Percentiles rank a stretch among this genome's conserved stretches.
phyloP scores from a whole-genome alignment of 92 coral and sea anemone genomes.

The Actinostola sp. region DNA sequence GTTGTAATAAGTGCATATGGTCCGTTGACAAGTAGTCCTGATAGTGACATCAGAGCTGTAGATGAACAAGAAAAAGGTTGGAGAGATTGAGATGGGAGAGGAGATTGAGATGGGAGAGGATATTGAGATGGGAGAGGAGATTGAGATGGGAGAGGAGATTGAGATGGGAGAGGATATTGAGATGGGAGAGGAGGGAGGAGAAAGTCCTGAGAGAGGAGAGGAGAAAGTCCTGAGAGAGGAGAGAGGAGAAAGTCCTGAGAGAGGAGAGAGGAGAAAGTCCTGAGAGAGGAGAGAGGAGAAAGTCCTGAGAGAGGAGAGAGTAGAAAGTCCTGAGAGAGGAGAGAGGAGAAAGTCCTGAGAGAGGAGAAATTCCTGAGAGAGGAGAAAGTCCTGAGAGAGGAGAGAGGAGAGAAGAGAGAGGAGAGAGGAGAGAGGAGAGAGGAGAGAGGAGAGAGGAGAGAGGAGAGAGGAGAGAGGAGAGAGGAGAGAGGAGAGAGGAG shows the following conservation, averaged over 20 bases:
- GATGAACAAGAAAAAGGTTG: neutral
- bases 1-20: conserved; percentile 97
- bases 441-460: conserved; percentile 11
- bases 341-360: too few relatives aligned
- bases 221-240: too few relatives aligned
- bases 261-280: too few relatives aligned
- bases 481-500: conserved; percentile 14
- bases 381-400: too few relatives aligned
- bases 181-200: conserved; percentile 3
- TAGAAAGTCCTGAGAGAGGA: too few relatives aligned
- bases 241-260: too few relatives aligned
- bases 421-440: neutral
- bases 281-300: too few relatives aligned
- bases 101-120: neutral
- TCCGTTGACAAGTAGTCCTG: conserved; percentile 91
- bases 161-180: too few relatives aligned
- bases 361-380: too few relatives aligned
- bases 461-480: neutral
- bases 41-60: conserved; percentile 80
- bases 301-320: too few relatives aligned
- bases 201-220: too few relatives aligned
- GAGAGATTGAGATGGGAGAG: neutral
- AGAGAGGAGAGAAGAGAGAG: conserved; percentile 10
- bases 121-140: neutral
- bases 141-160: neutral